A percentile compares a stretch with the other conserved stretches of the same genome.
phyloP scores from a whole-genome alignment of 2,113 vertebrate genomes.

The Passer domesticus region DNA sequence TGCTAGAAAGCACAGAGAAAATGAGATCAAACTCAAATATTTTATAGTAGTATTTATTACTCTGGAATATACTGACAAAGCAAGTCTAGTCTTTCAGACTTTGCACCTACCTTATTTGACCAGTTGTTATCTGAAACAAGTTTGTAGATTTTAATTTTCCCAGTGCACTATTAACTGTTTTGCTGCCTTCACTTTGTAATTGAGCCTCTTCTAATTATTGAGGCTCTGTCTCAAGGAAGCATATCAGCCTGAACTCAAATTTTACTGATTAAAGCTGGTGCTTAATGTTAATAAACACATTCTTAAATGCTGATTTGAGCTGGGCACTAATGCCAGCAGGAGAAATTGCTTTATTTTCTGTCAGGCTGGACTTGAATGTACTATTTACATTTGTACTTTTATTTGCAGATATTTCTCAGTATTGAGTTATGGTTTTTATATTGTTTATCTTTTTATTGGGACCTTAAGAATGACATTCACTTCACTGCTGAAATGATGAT shows the following conservation, averaged over 20 bases:
- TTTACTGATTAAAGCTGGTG: background rate
- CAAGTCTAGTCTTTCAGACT: background rate
- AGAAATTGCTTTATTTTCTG: background rate
- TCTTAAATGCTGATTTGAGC: background rate
- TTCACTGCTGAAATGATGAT: conserved; percentile 13
- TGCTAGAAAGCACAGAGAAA: background rate
- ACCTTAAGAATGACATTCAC: conserved; percentile 29
- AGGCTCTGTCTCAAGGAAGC: background rate
- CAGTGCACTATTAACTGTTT: background rate
- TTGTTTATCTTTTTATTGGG: conserved; percentile 20
- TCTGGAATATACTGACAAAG: background rate
- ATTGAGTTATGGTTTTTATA: background rate
- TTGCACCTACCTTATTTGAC: background rate
- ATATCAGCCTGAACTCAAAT: background rate
- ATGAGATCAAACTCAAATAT: background rate
- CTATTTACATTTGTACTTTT: conserved; percentile 1
- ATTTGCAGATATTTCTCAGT: conserved; percentile 35
- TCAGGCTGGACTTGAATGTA: background rate
- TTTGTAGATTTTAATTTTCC: conserved; percentile 10
- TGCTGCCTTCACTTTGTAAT: background rate
- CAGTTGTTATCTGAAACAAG: background rate
- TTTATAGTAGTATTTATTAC: background rate
- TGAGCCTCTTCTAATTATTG: background rate
- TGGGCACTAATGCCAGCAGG: background rate
- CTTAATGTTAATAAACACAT: background rate